Evolutionary conservation across 1,140 invertebrate genomes (phyloP).

Genomic region (Gyrodactylus bullatarudis): DNA sequence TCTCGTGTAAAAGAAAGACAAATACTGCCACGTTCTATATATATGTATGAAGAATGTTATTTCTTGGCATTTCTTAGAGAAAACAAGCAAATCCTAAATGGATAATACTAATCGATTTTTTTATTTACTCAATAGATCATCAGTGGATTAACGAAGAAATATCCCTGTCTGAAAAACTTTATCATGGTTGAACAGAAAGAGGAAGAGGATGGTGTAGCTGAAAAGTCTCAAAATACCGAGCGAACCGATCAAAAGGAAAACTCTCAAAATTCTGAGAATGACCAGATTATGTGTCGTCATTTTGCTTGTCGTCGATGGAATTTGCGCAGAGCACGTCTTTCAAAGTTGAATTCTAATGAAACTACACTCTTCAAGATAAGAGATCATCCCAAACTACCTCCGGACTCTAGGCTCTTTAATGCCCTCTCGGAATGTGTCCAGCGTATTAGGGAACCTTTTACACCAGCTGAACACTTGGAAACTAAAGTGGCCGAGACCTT

Average conservation of each 20-base stretch:
- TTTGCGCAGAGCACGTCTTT: background rate
- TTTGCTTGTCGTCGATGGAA: background rate
- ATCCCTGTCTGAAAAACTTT: background rate
- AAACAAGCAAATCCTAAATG: too few species aligned
- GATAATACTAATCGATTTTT: too few species aligned
- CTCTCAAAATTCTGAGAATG: background rate
- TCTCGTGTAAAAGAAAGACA: too few species aligned
- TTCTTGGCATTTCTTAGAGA: too few species aligned
- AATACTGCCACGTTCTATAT: too few species aligned
- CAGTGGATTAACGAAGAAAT: background rate
- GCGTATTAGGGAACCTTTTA: background rate
- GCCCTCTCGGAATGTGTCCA: background rate
- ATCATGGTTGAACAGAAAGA: background rate
- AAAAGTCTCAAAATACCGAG: background rate
- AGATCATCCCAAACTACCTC: background rate
- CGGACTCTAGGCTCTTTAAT: background rate
- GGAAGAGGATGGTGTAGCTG: background rate
- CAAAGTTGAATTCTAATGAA: background rate
- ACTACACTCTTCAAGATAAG: background rate
- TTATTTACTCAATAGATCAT: background rate
- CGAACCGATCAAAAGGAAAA: background rate
- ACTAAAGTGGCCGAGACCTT: background rate
- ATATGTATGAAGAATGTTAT: too few species aligned
- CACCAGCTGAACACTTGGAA: background rate
- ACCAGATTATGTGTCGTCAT: background rate